Evolutionary conservation across 1,140 invertebrate genomes (phyloP).

Genomic region (Thrips palmi): DNA sequence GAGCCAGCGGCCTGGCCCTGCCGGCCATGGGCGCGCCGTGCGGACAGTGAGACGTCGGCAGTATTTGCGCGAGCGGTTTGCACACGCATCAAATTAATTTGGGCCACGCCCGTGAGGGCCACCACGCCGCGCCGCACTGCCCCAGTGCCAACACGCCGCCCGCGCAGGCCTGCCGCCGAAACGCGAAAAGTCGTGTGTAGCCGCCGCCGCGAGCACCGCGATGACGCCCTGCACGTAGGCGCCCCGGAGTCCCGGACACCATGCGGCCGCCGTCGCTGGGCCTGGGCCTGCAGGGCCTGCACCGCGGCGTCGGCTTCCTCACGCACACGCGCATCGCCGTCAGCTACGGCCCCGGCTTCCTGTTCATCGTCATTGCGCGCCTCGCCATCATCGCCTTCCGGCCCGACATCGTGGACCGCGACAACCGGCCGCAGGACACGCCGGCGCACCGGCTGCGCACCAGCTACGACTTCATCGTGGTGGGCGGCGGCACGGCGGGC

Average conservation of each 20-base stretch:
- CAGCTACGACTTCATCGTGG: constrained; percentile 52
- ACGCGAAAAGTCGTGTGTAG: too few relatives aligned
- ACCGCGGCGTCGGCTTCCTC: too few relatives aligned
- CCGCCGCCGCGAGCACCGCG: too few relatives aligned
- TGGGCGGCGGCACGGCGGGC: constrained; percentile 71
- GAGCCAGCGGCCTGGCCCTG: too few relatives aligned
- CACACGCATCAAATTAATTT: too few relatives aligned
- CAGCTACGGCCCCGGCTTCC: constrained; percentile 36
- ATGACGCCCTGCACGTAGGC: too few relatives aligned
- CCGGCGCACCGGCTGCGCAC: constrained; percentile 26
- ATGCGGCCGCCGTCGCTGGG: neutral
- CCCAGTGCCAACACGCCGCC: neutral
- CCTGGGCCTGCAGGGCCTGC: constrained; percentile 15
- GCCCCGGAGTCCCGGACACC: neutral
- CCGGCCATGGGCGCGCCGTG: too few relatives aligned
- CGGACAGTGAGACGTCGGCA: too few relatives aligned
- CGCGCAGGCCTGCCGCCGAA: neutral
- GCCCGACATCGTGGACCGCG: constrained; percentile 43
- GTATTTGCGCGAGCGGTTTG: too few relatives aligned
- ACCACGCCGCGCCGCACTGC: too few relatives aligned
- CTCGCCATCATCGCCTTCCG: constrained; percentile 35
- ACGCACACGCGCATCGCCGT: constrained; percentile 40
- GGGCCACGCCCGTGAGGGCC: too few relatives aligned
- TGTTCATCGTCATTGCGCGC: constrained; percentile 36
- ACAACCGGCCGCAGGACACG: constrained; percentile 31